A percentile compares a stretch with the other conserved stretches of the same genome.
Evolutionary conservation across 23 tunicate species (phyloP).

Genomic region (Trididemnum clinides): DNA sequence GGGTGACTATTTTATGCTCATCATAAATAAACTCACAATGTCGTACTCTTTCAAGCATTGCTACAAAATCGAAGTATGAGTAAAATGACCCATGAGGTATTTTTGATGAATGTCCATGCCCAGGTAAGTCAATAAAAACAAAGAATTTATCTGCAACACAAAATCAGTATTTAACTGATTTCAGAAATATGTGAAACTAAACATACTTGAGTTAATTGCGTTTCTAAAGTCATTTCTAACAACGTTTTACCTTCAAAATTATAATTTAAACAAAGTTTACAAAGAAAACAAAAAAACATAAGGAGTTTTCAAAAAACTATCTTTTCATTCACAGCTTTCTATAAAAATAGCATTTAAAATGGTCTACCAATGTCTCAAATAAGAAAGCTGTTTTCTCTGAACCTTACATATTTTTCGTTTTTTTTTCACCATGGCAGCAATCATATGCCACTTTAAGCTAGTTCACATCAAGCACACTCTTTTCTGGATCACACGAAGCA

Average conservation of each 20-base stretch:
- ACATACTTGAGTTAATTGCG: no score
- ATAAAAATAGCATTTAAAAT: no score
- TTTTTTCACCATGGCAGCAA: no score
- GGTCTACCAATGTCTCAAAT: no score
- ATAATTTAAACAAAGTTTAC: background rate
- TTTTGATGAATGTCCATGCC: conserved; percentile 70
- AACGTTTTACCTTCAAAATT: background rate
- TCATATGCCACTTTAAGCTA: no score
- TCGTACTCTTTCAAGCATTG: conserved; percentile 36
- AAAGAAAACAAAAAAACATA: background rate
- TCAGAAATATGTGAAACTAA: no score
- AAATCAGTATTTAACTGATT: background rate
- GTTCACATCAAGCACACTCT: no score
- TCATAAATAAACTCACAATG: conserved; percentile 51
- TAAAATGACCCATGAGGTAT: conserved; percentile 54
- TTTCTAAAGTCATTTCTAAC: background rate
- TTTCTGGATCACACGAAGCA: no score
- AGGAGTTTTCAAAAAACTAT: no score
- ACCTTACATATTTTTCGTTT: background rate
- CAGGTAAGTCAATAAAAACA: conserved; percentile 69
- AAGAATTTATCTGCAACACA: conserved; percentile 38
- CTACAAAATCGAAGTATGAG: background rate
- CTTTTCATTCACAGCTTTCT: no score
- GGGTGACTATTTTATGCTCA: no score
- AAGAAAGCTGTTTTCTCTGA: background rate